phyloP scores from a whole-genome alignment of 2,797 vertebrate species.

The Staurois parvus region DNA sequence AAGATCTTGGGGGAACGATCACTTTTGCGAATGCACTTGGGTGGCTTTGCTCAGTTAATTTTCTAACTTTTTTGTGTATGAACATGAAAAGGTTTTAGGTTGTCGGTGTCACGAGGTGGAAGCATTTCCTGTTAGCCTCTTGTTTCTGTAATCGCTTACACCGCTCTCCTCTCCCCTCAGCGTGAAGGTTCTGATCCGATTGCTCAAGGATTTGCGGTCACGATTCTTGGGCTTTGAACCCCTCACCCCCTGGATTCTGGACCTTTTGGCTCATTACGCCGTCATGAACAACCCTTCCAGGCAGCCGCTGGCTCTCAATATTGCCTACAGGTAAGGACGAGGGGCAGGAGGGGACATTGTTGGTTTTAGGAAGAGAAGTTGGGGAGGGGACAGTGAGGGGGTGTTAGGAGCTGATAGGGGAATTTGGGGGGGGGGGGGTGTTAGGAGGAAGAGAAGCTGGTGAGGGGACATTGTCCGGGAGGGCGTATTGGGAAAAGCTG shows the following conservation, averaged over 20 bases:
- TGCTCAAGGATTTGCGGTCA: conserved; percentile 90
- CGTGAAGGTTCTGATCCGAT: conserved; percentile 93
- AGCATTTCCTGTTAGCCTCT: neutral
- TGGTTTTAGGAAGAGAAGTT: no score
- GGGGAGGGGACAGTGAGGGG: no score
- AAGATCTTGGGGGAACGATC: no score
- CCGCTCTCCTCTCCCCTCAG: conserved; percentile 68
- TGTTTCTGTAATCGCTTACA: neutral
- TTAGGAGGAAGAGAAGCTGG: no score
- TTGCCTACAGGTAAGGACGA: conserved; percentile 86
- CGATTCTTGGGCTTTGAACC: conserved; percentile 95
- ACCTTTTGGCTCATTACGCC: conserved; percentile 92
- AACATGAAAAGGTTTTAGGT: no score
- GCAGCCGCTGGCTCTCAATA: conserved; percentile 92
- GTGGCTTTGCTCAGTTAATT: no score
- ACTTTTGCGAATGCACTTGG: no score
- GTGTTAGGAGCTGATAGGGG: neutral
- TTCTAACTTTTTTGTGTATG: no score
- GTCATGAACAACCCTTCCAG: conserved; percentile 98
- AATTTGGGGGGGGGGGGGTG: neutral
- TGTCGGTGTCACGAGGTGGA: no score
- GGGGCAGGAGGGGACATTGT: no score
- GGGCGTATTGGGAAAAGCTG: no score
- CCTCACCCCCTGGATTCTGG: conserved; percentile 95
- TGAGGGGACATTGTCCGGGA: no score